Evolutionary conservation across 2,888 invertebrate species (phyloP).

Genomic region (Flexamia atlantica): DNA sequence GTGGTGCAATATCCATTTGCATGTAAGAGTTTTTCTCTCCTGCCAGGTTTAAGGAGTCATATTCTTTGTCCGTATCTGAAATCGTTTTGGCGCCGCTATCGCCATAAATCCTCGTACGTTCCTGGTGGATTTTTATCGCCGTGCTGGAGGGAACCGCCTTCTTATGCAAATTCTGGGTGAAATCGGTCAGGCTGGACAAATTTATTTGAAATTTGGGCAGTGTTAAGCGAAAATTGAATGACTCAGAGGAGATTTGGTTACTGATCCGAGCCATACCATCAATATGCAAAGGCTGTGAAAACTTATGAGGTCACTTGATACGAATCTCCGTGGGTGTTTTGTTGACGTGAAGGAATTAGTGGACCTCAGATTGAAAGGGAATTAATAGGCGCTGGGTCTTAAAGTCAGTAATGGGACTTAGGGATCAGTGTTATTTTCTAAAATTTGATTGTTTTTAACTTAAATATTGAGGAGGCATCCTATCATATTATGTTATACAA

Average conservation of each 20-base stretch:
- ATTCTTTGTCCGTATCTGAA: conserved; percentile 1
- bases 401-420: background rate
- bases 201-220: conserved; percentile 19
- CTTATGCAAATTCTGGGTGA: conserved; percentile 17
- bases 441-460: too few relatives aligned
- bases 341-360: background rate
- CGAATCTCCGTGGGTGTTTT: background rate
- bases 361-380: too few relatives aligned
- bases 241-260: background rate
- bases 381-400: background rate
- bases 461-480: too few relatives aligned
- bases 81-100: background rate
- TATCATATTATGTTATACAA: too few relatives aligned
- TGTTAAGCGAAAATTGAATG: conserved; percentile 26
- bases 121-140: background rate
- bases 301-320: background rate
- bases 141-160: background rate
- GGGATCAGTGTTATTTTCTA: too few relatives aligned
- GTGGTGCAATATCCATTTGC: background rate
- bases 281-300: conserved; percentile 3
- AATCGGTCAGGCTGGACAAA: conserved; percentile 5
- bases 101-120: background rate
- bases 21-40: background rate
- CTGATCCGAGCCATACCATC: background rate
- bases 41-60: background rate